Conservation (phyloP, 2,797 vertebrate species). For the Platalea minor region DNA sequence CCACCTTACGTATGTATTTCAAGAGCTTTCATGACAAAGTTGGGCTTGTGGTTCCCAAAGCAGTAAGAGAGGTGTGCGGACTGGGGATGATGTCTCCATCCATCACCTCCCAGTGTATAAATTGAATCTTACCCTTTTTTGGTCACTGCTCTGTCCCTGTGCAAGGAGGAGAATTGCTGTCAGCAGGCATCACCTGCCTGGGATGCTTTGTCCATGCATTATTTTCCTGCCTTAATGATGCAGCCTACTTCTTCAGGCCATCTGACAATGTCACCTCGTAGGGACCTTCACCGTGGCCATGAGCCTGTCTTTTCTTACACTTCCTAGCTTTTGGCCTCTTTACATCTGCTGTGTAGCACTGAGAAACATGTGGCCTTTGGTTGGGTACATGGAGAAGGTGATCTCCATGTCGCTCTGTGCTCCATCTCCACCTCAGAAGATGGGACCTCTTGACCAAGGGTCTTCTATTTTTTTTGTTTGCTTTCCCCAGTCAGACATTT, state of each 20-base stretch:
- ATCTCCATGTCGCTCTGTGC: not conserved
- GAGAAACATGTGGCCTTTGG: not conserved
- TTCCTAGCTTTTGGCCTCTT: not conserved
- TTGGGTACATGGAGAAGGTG: not conserved
- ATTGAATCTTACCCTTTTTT: not conserved
- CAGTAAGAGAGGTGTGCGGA: fast-evolving
- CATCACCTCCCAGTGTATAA: not conserved
- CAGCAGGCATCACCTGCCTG: not conserved
- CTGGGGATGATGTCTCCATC: not conserved
- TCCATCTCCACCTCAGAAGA: not conserved
- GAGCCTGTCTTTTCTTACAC: not conserved
- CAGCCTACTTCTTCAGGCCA: not conserved
- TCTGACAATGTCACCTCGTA: not conserved
- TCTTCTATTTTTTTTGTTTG: not conserved
- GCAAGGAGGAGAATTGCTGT: not conserved
- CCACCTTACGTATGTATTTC: fast-evolving
- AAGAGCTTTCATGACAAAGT: not conserved
- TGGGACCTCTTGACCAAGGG: not conserved
- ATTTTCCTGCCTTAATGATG: not conserved
- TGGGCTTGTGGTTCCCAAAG: not conserved
- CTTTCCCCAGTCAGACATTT: not conserved
- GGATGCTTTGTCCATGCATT: not conserved
- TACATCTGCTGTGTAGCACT: not conserved
- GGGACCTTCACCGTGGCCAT: not conserved
- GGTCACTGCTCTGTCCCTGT: not conserved